Conservation (phyloP, 2,888 invertebrate species). For the Tryphoninae sp. region DNA sequence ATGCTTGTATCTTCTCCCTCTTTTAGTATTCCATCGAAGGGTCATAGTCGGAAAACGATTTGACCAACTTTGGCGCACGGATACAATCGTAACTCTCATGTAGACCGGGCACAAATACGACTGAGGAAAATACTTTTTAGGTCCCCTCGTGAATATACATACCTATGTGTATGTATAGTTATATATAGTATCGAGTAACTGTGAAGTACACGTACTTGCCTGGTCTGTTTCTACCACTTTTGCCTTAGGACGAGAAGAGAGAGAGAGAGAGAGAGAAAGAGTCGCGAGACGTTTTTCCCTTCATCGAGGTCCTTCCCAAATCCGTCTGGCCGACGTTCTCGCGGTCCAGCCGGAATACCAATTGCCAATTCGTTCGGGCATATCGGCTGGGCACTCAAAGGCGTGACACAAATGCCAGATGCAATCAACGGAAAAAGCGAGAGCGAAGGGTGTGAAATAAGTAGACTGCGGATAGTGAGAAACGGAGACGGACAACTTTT, state of each 20-base stretch:
- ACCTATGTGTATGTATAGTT: constrained; percentile 4
- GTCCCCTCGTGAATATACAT: constrained; percentile 3
- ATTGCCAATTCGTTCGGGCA: constrained; percentile 79
- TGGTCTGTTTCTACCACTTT: constrained; percentile 7
- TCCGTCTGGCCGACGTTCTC: constrained; percentile 79
- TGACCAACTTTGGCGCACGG: constrained; percentile 77
- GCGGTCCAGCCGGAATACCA: constrained; percentile 77
- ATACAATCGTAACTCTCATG: constrained; percentile 60
- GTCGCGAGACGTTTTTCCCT: constrained; percentile 43
- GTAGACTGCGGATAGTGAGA: constrained; percentile 30
- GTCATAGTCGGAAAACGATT: constrained; percentile 77
- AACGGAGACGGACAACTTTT: constrained; percentile 38
- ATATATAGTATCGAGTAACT: constrained; percentile 12
- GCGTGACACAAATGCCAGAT: constrained; percentile 82
- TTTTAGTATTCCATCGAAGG: constrained; percentile 76
- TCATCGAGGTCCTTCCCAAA: constrained; percentile 76
- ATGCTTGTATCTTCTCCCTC: constrained; percentile 13
- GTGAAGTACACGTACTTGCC: neutral
- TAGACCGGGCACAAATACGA: constrained; percentile 65
- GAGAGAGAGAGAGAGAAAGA: constrained; percentile 20
- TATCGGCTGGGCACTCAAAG: constrained; percentile 81
- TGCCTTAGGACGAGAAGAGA: neutral
- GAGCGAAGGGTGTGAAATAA: neutral
- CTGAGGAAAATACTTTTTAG: constrained; percentile 25
- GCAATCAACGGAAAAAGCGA: constrained; percentile 75